Evolutionary conservation across 1,140 invertebrate species (phyloP), one percentile per base, ranked within the genome.

Genomic region (Ceratitis capitata): DNA sequence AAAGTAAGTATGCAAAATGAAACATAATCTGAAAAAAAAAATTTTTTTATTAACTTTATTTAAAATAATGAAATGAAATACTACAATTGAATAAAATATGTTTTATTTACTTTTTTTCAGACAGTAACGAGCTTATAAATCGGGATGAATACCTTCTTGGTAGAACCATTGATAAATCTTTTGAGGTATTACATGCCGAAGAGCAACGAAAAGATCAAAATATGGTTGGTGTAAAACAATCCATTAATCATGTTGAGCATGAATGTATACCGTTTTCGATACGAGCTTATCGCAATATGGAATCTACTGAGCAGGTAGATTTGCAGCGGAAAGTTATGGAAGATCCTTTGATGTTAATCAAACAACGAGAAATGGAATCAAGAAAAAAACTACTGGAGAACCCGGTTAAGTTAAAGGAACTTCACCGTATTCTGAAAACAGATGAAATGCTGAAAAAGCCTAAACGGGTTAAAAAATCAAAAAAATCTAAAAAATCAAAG

Each of bases 61-160:
- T n/a, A n/a, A n/a, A n/a, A n/a, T n/a, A n/a, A n/a, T n/a, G n/a
- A n/a, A n/a, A n/a, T n/a, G n/a, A n/a, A n/a, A n/a, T n/a, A n/a
- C n/a, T n/a, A n/a, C n/a, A n/a, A n/a, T n/a, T n/a, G n/a, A n/a
- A n/a, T n/a, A n/a, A n/a, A n/a, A n/a, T n/a, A n/a, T n/a, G n/a
- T n/a, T n/a, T n/a, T n/a, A n/a, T n/a, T n/a, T n/a, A n/a, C n/a
- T n/a, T n/a, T n/a, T n/a, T n/a, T 83, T 1, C 56, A 91, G 90
- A 89, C 12, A 88, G 86, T 49, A 86, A 85, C 0, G 90, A 92
- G 35, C 84, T 91, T 2, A 89, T 96, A 6, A 95, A 98, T 87
- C 92, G 95, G 49, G 97, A 99, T 91, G 97, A 98, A 86, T 99
- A 98, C 93, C 93, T 99, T 3, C 92, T 91, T n/a, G 98, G 98